Evolutionary conservation across 2,797 vertebrate species (phyloP), one percentile per base, ranked within the genome.

Genomic region (Intellagama lesueurii): DNA sequence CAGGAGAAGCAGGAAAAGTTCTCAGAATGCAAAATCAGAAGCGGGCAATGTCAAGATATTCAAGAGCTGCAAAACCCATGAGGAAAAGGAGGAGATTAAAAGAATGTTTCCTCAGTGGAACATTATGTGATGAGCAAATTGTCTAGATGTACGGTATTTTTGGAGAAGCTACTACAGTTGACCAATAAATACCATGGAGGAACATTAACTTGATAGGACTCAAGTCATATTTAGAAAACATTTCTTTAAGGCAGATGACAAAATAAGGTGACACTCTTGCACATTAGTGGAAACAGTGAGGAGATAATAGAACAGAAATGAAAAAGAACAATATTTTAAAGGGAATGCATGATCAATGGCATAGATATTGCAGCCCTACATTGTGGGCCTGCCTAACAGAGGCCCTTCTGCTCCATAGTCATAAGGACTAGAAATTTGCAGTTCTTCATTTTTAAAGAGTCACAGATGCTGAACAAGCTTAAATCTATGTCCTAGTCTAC

Each of bases 131-230:
- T 70, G 80, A 66, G 0, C 0, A 52, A 52, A 9, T 56, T 56
- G 52, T 7, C 12, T 56, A 66, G n/a, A 9, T 30, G 56, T n/a
- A 22, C n/a, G 40, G 40, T 40, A 40, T 40, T 22, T 79, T n/a
- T 81, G 69, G 87, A 87, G 85, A 32, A 80, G 0, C 35, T 84
- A 64, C 56, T 86, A 73, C n/a, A 14, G 11, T 1, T 69, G 8
- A 5, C 19, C 32, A 30, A 0, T 0, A 8, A 30, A 0, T 0
- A 8, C 1, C 0, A 7, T 0, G 4, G 22, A 83, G 4, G 14
- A 64, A 9, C n/a, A 44, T 11, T 9, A 64, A 22, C 6, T 16
- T 56, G 70, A 9, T 28, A 5, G 40, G 19, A 32, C 1, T 7
- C 19, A 16, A 16, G 1, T 52, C 35, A 35, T 16, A 47, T 32